Conservation (phyloP, 2,888 invertebrate genomes). For the Heliconius charithonia region DNA sequence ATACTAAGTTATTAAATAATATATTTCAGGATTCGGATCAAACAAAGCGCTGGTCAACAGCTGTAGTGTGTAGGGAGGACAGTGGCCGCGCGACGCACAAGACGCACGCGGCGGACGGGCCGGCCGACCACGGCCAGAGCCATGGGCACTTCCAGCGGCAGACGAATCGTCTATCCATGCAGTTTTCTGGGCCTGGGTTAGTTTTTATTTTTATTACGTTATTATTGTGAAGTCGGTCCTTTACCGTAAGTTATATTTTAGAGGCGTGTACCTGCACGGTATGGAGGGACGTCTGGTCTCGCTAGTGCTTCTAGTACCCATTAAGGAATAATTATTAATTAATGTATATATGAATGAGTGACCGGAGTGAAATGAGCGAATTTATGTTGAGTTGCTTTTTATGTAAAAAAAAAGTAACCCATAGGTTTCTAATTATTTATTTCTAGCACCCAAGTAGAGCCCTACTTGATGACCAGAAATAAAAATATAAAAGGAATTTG, state of each 20-base stretch:
- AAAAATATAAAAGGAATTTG: too few relatives aligned
- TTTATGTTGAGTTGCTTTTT: too few relatives aligned
- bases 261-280: neutral
- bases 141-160: slow-evolving; percentile 81
- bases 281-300: too few relatives aligned
- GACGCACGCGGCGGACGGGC: slow-evolving; percentile 61
- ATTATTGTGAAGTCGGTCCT: neutral
- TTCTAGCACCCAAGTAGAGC: too few relatives aligned
- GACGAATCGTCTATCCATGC: slow-evolving; percentile 91
- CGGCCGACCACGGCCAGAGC: slow-evolving; percentile 58
- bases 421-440: too few relatives aligned
- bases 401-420: too few relatives aligned
- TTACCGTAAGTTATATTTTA: neutral
- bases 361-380: too few relatives aligned
- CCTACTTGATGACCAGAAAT: too few relatives aligned
- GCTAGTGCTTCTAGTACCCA: too few relatives aligned
- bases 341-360: too few relatives aligned
- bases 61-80: slow-evolving; percentile 88
- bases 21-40: slow-evolving; percentile 78
- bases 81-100: slow-evolving; percentile 66
- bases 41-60: slow-evolving; percentile 93
- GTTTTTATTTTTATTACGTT: neutral
- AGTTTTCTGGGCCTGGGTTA: slow-evolving; percentile 91
- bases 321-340: too few relatives aligned
- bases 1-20: neutral